Base-by-base conservation (phyloP, 2,797 vertebrate species). In the Scarus forsteni region DNA sequence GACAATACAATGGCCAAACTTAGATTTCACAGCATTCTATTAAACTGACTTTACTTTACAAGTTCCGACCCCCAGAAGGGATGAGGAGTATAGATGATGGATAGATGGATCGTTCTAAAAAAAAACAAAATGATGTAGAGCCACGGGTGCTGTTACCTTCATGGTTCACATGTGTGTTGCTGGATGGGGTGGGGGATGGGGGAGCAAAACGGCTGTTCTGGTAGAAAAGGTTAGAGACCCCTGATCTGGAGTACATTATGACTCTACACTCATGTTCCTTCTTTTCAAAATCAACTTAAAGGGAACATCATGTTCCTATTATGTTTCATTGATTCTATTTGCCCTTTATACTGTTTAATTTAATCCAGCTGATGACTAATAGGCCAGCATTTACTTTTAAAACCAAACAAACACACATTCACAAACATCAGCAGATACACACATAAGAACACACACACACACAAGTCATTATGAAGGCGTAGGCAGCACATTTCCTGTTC, bases 401-500 rank as follows among this genome's bases (percentile, higher is more conserved):
- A 8, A 15, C 27, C 27, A 53, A 1, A 53, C 13, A 53, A 27
- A 53, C 51, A 53, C 50, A 52, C 19, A 34, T 4, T 27, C 34
- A 53, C 51, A 50, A n/a, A 16, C 46, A 49, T 16, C 3, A 5
- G 0, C 15, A 49, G n/a, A 49, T 16, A 73, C 8, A 54, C 48
- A 57, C 50, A 57, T 40, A 59, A 38, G 44, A 54, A 67, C 59
- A 60, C 36, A 42, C 16, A 53, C 45, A 61, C 44, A 71, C 50
- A 73, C 54, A 59, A 53, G 34, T 77, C 54, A 81, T 84, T 84
- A 84, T 51, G 59, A 74, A 77, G 44, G 67, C 36, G 71, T 81
- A 67, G 83, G 89, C 55, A 54, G 75, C 44, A 52, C 59, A 75
- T 84, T 85, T 75, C 79, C 82, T 76, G 79, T 52, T 46, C n/a